Conservation (phyloP, 2,113 vertebrate species). For the cattle (Bos taurus) region ARS-UCD2.0 NC_037343.1:72718001-72718500, state of each 20-base stretch:
- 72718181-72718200: neutral
- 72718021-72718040: neutral
- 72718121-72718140: neutral
- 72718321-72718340: neutral
- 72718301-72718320: accelerated
- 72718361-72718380: neutral
- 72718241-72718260: neutral
- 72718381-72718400: neutral
- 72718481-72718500: neutral
- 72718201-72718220: neutral
- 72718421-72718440: neutral
- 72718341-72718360: neutral
- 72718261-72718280: neutral
- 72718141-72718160: neutral
- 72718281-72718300: neutral
- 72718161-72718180: neutral
- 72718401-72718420: neutral
- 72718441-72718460: neutral
- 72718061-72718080: neutral
- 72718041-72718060: neutral
- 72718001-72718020: neutral
- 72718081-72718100: neutral
- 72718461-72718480: neutral
- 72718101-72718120: neutral
- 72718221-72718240: accelerated